Conservation (phyloP, 1,140 invertebrate species). For the Saccostrea cuccullata region DNA sequence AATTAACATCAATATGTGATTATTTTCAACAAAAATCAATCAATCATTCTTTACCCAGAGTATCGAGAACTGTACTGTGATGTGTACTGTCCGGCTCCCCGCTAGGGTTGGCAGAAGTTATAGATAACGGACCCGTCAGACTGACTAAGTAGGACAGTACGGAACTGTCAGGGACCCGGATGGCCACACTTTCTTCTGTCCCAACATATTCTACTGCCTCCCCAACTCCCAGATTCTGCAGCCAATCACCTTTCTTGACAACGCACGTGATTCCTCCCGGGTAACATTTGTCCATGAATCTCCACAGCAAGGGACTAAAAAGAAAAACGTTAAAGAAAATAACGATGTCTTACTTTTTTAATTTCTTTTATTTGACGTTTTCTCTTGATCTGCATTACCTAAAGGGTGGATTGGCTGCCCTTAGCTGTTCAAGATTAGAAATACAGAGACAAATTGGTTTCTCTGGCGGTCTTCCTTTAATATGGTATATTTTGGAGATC, state of each 20-base stretch:
- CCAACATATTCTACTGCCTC: constrained; percentile 64
- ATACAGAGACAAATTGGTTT: constrained; percentile 71
- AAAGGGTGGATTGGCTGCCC: constrained; percentile 59
- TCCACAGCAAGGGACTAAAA: constrained; percentile 65
- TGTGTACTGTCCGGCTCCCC: constrained; percentile 69
- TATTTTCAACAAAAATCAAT: not conserved
- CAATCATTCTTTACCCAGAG: constrained; percentile 55
- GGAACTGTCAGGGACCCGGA: constrained; percentile 64
- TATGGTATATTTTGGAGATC: constrained; percentile 66
- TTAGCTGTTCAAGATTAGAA: constrained; percentile 66
- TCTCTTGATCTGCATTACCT: constrained; percentile 31
- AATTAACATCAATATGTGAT: not conserved
- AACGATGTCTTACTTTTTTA: not conserved
- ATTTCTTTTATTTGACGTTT: not conserved
- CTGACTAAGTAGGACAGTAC: constrained; percentile 68
- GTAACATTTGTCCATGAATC: constrained; percentile 67
- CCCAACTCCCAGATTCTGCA: constrained; percentile 63
- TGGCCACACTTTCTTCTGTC: constrained; percentile 67
- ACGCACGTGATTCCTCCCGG: constrained; percentile 70
- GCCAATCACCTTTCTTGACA: constrained; percentile 68
- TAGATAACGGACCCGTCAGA: constrained; percentile 65
- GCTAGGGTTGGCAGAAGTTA: constrained; percentile 70
- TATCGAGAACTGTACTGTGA: constrained; percentile 66
- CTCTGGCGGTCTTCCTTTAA: constrained; percentile 68
- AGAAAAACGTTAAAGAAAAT: not conserved